Evolutionary conservation across 2,797 vertebrate species (phyloP).

Genomic region (Eidolon dupreanum): DNA sequence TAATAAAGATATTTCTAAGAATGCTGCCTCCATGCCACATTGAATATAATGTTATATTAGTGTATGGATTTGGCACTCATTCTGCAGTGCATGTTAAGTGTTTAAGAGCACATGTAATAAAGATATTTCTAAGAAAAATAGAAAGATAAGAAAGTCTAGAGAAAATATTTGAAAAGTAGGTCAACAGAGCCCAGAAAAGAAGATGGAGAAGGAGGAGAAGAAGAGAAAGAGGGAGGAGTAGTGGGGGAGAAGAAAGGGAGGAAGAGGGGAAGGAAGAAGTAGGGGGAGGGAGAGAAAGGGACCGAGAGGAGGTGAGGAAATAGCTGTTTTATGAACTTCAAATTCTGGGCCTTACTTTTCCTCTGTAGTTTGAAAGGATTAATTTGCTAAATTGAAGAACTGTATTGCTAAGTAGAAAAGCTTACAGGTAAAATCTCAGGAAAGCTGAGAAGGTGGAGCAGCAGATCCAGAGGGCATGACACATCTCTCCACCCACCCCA

Average conservation of each 20-base stretch:
- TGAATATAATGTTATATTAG: not conserved
- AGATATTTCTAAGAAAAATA: not conserved
- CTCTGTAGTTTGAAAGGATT: not conserved
- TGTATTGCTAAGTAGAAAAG: not conserved
- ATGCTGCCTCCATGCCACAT: not conserved
- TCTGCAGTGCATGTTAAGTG: not conserved
- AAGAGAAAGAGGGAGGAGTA: accelerated
- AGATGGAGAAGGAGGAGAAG: not conserved
- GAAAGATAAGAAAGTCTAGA: not conserved
- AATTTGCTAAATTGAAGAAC: not conserved
- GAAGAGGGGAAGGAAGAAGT: not conserved
- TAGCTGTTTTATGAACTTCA: not conserved
- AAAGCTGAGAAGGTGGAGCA: not conserved
- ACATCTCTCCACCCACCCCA: not conserved
- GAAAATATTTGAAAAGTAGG: not conserved
- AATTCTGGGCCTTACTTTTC: not conserved
- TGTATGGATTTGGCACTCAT: not conserved
- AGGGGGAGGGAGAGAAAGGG: accelerated
- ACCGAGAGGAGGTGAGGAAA: not conserved
- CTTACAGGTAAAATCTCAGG: not conserved
- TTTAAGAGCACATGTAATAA: not conserved
- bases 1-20: not conserved
- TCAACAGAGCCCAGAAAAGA: not conserved
- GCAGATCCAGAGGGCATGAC: not conserved
- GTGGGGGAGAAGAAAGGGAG: accelerated